Conservation (phyloP, 2,888 invertebrate species). For the Amiota communis region DNA sequence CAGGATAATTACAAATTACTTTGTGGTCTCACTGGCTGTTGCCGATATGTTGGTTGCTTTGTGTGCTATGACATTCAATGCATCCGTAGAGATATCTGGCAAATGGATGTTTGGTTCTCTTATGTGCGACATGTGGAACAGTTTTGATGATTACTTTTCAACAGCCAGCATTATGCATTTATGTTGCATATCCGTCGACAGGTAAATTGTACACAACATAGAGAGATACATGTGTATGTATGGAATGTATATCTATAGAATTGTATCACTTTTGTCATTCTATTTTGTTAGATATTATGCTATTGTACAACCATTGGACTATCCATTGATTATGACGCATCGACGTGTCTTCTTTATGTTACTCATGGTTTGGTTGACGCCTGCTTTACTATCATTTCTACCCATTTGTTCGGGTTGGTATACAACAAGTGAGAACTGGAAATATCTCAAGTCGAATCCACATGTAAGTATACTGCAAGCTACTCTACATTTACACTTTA, state of each 20-base stretch:
- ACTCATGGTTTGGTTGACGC: slow-evolving; percentile 91
- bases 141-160: slow-evolving; percentile 93
- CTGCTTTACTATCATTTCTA: slow-evolving; percentile 91
- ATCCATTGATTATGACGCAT: slow-evolving; percentile 93
- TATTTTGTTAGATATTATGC: slow-evolving; percentile 82
- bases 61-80: slow-evolving; percentile 94
- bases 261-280: not conserved
- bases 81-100: slow-evolving; percentile 88
- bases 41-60: slow-evolving; percentile 94
- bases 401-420: slow-evolving; percentile 97
- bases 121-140: slow-evolving; percentile 96
- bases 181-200: slow-evolving; percentile 94
- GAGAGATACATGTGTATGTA: not conserved
- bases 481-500: not conserved
- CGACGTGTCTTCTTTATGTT: slow-evolving; percentile 86
- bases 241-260: not conserved
- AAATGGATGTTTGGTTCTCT: slow-evolving; percentile 90
- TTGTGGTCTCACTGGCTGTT: slow-evolving; percentile 94
- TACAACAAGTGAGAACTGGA: slow-evolving; percentile 87
- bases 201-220: slow-evolving; percentile 56
- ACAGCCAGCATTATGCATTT: slow-evolving; percentile 93
- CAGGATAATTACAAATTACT: slow-evolving; percentile 93
- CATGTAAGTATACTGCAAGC: slow-evolving; percentile 74
- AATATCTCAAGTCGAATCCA: slow-evolving; percentile 79
- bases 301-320: slow-evolving; percentile 92